Conservation (phyloP, 1,140 invertebrate species). For the Chironomus tepperi region DNA sequence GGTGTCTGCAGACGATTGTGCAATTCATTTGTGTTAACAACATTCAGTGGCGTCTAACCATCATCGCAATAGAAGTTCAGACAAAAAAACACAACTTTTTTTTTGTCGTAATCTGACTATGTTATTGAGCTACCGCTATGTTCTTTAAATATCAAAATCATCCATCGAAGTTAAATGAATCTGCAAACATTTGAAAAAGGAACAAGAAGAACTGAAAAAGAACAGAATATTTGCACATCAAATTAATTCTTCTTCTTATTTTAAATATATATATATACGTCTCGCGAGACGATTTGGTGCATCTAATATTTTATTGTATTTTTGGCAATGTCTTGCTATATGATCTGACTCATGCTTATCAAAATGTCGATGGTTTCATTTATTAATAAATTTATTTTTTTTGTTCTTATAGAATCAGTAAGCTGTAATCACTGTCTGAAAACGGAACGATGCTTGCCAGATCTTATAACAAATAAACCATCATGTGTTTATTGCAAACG, state of each 20-base stretch:
- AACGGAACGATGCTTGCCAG: slow-evolving; percentile 65
- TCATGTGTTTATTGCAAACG: slow-evolving; percentile 64
- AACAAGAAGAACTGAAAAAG: background rate
- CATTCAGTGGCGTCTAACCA: background rate
- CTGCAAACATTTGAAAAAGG: background rate
- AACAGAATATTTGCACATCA: background rate
- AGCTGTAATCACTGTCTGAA: slow-evolving; percentile 49
- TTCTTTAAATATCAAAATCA: background rate
- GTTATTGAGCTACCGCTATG: background rate
- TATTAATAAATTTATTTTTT: background rate
- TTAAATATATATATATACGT: background rate
- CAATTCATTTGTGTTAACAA: slow-evolving; percentile 3
- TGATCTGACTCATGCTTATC: background rate
- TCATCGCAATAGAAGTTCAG: background rate
- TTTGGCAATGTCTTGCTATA: background rate
- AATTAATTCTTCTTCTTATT: slow-evolving; percentile 9
- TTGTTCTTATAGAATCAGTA: background rate
- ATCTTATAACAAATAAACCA: slow-evolving; percentile 58
- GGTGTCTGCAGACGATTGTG: slow-evolving; percentile 11
- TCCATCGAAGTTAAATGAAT: background rate
- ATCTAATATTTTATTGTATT: background rate
- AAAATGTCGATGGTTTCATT: background rate
- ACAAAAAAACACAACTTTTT: background rate
- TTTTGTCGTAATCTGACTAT: background rate
- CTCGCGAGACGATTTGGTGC: background rate